Conservation (phyloP, 2,113 vertebrate genomes). For the Antechinus flavipes region DNA sequence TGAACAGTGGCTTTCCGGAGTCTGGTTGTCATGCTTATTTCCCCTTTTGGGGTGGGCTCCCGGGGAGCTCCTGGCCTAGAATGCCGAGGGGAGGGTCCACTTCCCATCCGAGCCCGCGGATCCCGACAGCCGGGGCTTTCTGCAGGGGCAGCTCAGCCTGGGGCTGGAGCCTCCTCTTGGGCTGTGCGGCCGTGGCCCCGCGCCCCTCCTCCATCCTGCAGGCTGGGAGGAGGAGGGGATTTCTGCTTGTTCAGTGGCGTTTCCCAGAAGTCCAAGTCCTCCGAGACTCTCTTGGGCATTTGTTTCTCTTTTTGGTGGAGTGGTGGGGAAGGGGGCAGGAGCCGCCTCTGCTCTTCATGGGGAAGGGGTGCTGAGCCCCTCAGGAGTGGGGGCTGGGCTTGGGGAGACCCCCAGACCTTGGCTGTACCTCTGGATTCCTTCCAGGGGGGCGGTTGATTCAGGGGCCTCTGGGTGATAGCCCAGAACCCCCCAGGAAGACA, state of each 20-base stretch:
- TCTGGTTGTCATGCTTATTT: neutral
- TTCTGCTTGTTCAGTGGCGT: neutral
- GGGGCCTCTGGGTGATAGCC: too few relatives aligned
- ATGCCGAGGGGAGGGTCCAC: neutral
- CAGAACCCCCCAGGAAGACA: neutral
- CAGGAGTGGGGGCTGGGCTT: too few relatives aligned
- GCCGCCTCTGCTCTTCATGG: neutral
- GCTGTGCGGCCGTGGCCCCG: too few relatives aligned
- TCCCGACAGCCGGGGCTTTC: neutral
- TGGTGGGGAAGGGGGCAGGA: neutral
- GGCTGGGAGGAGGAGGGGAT: neutral
- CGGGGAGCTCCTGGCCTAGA: neutral
- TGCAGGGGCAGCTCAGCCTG: too few relatives aligned
- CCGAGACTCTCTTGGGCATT: neutral
- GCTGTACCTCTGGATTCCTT: neutral
- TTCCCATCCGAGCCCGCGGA: neutral
- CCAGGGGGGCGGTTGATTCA: too few relatives aligned
- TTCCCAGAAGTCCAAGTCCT: neutral
- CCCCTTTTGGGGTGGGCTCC: neutral
- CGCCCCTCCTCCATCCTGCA: neutral
- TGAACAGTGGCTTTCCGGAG: neutral
- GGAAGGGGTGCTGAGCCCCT: too few relatives aligned
- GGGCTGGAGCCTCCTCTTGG: too few relatives aligned
- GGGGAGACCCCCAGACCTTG: too few relatives aligned
- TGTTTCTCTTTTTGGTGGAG: neutral